Base-by-base conservation (phyloP, 2,113 vertebrate genomes). In the Struthidea cinerea region DNA sequence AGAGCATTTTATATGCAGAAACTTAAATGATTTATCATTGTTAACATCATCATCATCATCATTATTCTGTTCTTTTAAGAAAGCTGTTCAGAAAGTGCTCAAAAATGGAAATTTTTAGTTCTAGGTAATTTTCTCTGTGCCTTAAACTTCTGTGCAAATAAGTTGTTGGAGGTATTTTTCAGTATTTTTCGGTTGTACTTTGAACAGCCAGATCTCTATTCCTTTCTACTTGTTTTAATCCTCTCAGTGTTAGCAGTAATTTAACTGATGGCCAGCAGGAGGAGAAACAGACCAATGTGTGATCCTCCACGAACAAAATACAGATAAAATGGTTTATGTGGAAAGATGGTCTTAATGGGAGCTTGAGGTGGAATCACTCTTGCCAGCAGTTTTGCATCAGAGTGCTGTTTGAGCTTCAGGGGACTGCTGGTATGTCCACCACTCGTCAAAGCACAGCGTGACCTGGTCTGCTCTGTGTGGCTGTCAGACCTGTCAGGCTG, bases 191-290 rank as follows among this genome's bases (percentile, higher is more conserved):
- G 50, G 28, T 1, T 41, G 19, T 27, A 24, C 21, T 87, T 71
- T 3, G 4, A 57, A 28, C 27, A 47, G 35, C 13, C 19, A 52
- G 26, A 57, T 39, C 28, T 27, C 47, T 60, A 5, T 20, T 60
- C 23, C 33, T 35, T 84, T 46, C 32, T 44, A 30, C 47, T 35
- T 44, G 22, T 63, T 77, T 73, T 67, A 55, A 39, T 8, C 6
- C 35, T 65, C 53, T 65, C 55, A 28, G 0, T 10, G 41, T 39
- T 26, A 55, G 50, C 37, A 55, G 93, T 80, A 70, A 84, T 92
- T 84, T 81, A 86, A 68, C n/a, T 10, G 32, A 14, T 12, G 86
- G 35, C 91, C 96, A 93, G 82, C 92, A 96, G 96, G 93, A 96
- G 92, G 95, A 93, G 96, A 86, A 90, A 61, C 22, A 96, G 56